Conservation (phyloP, 2,113 vertebrate genomes). For the Ceyx margarethae region DNA sequence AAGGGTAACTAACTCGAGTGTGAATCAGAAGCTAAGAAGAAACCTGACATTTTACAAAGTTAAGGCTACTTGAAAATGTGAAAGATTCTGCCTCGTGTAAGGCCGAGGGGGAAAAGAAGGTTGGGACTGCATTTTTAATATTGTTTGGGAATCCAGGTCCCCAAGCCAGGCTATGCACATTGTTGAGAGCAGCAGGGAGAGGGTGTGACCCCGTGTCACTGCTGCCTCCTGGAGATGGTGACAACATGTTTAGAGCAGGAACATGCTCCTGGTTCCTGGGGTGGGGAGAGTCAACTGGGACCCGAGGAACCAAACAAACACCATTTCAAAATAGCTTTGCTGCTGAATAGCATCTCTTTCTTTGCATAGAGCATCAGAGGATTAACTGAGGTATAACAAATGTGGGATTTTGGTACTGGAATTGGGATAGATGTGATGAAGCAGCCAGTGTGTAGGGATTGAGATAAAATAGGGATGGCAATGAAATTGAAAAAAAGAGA, state of each 20-base stretch:
- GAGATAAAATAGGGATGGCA: background rate
- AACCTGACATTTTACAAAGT: background rate
- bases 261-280: background rate
- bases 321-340: background rate
- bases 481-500: background rate
- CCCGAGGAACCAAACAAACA: background rate
- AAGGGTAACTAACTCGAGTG: background rate
- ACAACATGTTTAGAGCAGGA: background rate
- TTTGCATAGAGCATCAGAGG: background rate
- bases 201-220: background rate
- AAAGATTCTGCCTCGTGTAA: conserved; percentile 1
- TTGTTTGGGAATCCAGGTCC: conserved; percentile 40
- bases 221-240: background rate
- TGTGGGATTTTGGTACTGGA: background rate
- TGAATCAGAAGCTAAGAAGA: background rate
- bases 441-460: background rate
- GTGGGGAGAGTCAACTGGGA: background rate
- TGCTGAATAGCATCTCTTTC: background rate
- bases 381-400: background rate
- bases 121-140: conserved; percentile 51
- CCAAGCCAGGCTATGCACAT: background rate
- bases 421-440: background rate
- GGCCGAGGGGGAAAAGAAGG: background rate
- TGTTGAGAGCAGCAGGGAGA: background rate
- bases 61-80: background rate